Percentiles rank a stretch among this genome's conserved stretches.
These are phyloP conservation scores for Epinephelus lanceolatus DNA, from an alignment of 2,113 vertebrate genomes.

Conservation along the genomic window DNA sequence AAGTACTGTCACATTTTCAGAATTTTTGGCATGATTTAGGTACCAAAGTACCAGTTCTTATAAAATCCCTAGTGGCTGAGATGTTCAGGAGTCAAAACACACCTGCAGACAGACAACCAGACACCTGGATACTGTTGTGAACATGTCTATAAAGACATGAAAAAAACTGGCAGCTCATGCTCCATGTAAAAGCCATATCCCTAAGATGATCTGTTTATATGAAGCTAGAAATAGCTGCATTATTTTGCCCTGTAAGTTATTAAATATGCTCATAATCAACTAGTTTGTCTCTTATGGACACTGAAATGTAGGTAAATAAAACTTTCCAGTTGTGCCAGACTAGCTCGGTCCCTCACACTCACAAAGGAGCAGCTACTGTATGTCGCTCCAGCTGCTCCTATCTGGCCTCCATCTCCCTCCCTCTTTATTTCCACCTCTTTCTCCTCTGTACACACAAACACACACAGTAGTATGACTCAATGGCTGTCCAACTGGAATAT, in stretches of 20 bases:
- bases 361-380: background rate
- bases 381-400: conserved; percentile 11
- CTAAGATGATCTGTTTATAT: background rate
- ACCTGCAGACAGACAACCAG: too few relatives aligned
- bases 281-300: background rate
- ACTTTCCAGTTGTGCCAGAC: background rate
- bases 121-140: too few relatives aligned
- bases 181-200: too few relatives aligned
- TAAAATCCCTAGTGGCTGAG: too few relatives aligned
- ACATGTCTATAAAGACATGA: too few relatives aligned
- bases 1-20: too few relatives aligned
- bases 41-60: too few relatives aligned
- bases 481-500: conserved; percentile 19
- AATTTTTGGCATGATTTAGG: too few relatives aligned
- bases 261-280: background rate
- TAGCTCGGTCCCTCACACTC: background rate
- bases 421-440: conserved; percentile 1
- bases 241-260: background rate
- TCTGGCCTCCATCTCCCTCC: conserved; percentile 3
- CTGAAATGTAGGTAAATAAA: background rate
- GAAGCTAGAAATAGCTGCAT: background rate
- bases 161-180: background rate
- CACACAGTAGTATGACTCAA: conserved; percentile 12
- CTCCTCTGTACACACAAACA: background rate
- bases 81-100: too few relatives aligned